These are phyloP conservation scores for Bothrops jararaca DNA, from an alignment of 2,113 vertebrate species.

Conservation along the genomic window DNA sequence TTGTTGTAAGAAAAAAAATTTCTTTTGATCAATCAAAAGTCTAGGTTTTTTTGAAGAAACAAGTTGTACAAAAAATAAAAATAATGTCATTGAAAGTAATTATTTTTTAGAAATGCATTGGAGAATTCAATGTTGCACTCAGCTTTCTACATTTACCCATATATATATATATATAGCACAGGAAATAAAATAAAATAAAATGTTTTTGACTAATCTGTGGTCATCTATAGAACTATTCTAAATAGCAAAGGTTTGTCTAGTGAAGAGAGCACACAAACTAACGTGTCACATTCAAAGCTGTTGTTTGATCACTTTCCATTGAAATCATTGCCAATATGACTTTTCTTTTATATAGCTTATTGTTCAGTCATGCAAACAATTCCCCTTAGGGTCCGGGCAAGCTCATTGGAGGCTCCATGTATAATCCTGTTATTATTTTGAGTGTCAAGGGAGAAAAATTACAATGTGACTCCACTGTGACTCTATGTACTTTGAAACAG, in stretches of 20 bases:
- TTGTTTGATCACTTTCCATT: neutral
- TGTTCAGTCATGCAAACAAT: neutral
- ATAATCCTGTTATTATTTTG: neutral
- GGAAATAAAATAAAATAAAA: neutral
- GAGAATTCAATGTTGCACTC: neutral
- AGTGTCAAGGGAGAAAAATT: neutral
- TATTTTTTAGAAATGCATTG: neutral
- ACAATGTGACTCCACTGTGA: neutral
- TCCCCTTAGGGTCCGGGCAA: neutral
- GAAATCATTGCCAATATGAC: neutral
- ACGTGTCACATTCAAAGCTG: neutral
- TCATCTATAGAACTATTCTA: slow-evolving; percentile 8
- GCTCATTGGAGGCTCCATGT: neutral
- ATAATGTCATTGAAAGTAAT: neutral
- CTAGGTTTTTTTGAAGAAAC: neutral
- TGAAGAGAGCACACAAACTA: neutral
- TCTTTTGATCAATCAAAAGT: neutral
- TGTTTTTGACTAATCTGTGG: slow-evolving; percentile 7
- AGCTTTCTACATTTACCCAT: neutral
- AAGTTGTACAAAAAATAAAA: neutral
- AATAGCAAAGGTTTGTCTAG: neutral
- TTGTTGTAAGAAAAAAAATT: neutral
- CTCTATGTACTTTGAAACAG: neutral
- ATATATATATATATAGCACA: neutral
- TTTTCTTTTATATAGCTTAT: neutral